phyloP scores from a whole-genome alignment of 2,888 invertebrate genomes.

The Himalopsyche tibetana region DNA sequence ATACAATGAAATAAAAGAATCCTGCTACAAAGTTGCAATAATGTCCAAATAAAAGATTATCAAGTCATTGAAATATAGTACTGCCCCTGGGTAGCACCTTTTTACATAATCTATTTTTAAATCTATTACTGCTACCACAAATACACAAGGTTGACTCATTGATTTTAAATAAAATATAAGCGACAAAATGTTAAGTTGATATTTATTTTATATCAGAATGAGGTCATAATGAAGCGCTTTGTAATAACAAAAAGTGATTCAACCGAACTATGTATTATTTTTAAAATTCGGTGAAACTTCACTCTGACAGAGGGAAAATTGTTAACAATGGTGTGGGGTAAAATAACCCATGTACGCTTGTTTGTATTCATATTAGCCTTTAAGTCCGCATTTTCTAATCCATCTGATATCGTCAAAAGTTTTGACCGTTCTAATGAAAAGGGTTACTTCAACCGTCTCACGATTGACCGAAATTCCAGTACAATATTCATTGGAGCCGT shows the following conservation, averaged over 20 bases:
- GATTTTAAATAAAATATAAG: constrained; percentile 1
- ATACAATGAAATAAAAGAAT: too few relatives aligned
- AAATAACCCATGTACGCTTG: too few relatives aligned
- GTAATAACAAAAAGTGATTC: too few relatives aligned
- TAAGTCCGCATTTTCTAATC: constrained; percentile 66
- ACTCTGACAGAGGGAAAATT: too few relatives aligned
- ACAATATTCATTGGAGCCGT: constrained; percentile 92
- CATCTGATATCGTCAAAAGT: constrained; percentile 82
- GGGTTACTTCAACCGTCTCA: constrained; percentile 89
- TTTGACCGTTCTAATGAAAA: constrained; percentile 81
- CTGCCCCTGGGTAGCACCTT: background rate
- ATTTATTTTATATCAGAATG: background rate
- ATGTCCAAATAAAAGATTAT: too few relatives aligned
- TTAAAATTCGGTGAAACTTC: too few relatives aligned
- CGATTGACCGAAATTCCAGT: constrained; percentile 94
- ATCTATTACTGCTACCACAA: background rate
- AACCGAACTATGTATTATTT: too few relatives aligned
- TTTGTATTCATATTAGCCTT: too few relatives aligned
- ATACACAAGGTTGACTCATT: background rate
- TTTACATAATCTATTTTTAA: background rate
- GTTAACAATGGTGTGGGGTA: too few relatives aligned
- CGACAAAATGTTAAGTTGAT: background rate
- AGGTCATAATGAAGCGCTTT: background rate
- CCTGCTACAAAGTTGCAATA: too few relatives aligned
- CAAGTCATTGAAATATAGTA: too few relatives aligned